phyloP scores from a whole-genome alignment of 2,888 invertebrate genomes.

The Tineola bisselliella region DNA sequence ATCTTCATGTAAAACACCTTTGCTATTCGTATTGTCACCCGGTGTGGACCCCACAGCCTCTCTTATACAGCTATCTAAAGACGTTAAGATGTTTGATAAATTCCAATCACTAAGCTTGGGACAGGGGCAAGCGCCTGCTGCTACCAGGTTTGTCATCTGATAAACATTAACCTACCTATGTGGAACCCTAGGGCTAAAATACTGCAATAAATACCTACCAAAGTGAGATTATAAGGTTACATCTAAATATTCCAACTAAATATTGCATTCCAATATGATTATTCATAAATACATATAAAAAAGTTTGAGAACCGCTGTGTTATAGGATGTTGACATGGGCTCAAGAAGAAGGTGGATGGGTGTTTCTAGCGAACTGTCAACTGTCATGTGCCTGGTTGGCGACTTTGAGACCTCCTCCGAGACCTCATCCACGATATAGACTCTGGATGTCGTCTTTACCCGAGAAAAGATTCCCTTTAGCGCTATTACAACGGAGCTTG shows the following conservation, averaged over 20 bases:
- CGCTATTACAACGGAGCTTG: slow-evolving; percentile 84
- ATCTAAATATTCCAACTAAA: no score
- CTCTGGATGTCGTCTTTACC: slow-evolving; percentile 92
- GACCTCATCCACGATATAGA: slow-evolving; percentile 80
- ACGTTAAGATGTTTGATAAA: slow-evolving; percentile 72
- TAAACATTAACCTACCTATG: no score
- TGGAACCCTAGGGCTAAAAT: no score
- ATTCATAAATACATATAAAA: no score
- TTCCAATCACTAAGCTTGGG: slow-evolving; percentile 86
- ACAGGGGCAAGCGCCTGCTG: slow-evolving; percentile 89
- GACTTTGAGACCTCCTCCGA: slow-evolving; percentile 77
- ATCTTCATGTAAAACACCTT: slow-evolving; percentile 79
- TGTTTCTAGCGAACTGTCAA: slow-evolving; percentile 91
- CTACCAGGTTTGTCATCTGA: slow-evolving; percentile 78
- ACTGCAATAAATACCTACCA: no score
- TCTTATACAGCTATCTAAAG: slow-evolving; percentile 77
- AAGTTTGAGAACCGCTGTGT: no score
- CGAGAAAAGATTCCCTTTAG: slow-evolving; percentile 85
- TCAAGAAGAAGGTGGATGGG: slow-evolving; percentile 81
- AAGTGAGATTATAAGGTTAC: no score
- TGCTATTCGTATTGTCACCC: slow-evolving; percentile 87
- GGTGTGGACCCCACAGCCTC: slow-evolving; percentile 86
- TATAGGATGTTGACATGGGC: slow-evolving; percentile 74
- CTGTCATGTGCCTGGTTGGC: slow-evolving; percentile 89
- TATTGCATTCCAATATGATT: no score